Conservation (phyloP, 2,888 invertebrate genomes). For the Himalopsyche tibetana region DNA sequence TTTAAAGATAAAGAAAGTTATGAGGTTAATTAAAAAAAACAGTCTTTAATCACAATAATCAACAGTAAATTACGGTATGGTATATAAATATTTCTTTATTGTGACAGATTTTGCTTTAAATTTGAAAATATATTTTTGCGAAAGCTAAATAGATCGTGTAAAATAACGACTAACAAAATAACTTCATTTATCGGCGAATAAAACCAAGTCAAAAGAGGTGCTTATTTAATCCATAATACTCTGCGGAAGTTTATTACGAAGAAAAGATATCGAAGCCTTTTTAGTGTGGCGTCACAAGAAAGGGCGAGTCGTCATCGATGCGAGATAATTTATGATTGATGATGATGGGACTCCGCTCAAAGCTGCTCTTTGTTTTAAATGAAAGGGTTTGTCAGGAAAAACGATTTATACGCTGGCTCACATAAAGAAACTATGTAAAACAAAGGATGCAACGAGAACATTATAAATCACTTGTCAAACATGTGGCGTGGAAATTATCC, state of each 20-base stretch:
- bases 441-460: slow-evolving; percentile 49
- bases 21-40: too few species aligned
- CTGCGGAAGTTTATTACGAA: slow-evolving; percentile 10
- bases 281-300: slow-evolving; percentile 31
- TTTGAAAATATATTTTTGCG: not conserved
- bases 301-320: slow-evolving; percentile 57
- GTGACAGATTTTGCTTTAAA: not conserved
- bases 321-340: slow-evolving; percentile 62
- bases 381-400: slow-evolving; percentile 56
- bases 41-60: too few species aligned
- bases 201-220: not conserved
- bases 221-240: not conserved
- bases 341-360: slow-evolving; percentile 57
- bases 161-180: not conserved
- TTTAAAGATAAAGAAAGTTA: too few species aligned
- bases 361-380: slow-evolving; percentile 50
- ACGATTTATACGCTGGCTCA: slow-evolving; percentile 52
- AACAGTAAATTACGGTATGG: too few species aligned
- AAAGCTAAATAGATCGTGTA: not conserved
- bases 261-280: slow-evolving; percentile 26
- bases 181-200: not conserved
- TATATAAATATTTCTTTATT: too few species aligned
- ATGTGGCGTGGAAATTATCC: not conserved
- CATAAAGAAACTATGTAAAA: slow-evolving; percentile 58
- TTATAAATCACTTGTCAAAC: slow-evolving; percentile 43